phyloP scores from a whole-genome alignment of 2,888 invertebrate genomes.

The Alsophila aescularia region DNA sequence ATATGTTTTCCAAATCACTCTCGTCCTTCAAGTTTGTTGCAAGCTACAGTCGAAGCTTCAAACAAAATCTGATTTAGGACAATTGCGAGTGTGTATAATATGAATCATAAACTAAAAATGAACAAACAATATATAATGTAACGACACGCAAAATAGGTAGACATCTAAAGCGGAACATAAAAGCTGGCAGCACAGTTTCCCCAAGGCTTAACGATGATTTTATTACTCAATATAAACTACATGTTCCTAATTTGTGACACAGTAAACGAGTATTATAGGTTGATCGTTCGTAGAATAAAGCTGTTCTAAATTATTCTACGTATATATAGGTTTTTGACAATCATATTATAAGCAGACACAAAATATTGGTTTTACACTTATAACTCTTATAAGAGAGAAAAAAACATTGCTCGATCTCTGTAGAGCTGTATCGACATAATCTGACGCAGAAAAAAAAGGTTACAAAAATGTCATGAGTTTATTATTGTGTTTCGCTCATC shows the following conservation, averaged over 20 bases:
- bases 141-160: slow-evolving; percentile 35
- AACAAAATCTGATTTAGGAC: too few relatives aligned
- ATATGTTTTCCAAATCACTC: slow-evolving; percentile 23
- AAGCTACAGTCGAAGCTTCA: too few relatives aligned
- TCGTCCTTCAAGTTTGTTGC: slow-evolving; percentile 19
- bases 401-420: too few relatives aligned
- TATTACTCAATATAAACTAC: slow-evolving; percentile 44
- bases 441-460: too few relatives aligned
- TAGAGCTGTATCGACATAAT: too few relatives aligned
- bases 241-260: slow-evolving; percentile 41
- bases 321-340: too few relatives aligned
- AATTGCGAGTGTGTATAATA: background rate
- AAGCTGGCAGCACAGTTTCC: slow-evolving; percentile 33
- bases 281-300: background rate
- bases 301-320: background rate
- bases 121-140: slow-evolving; percentile 16
- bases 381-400: too few relatives aligned
- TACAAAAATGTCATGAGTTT: too few relatives aligned
- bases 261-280: background rate
- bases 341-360: too few relatives aligned
- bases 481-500: too few relatives aligned
- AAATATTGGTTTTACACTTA: too few relatives aligned
- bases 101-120: background rate
- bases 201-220: slow-evolving; percentile 46
- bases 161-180: slow-evolving; percentile 38